Conservation (phyloP, 2,113 vertebrate species). For the Trochalopteron elliotii region DNA sequence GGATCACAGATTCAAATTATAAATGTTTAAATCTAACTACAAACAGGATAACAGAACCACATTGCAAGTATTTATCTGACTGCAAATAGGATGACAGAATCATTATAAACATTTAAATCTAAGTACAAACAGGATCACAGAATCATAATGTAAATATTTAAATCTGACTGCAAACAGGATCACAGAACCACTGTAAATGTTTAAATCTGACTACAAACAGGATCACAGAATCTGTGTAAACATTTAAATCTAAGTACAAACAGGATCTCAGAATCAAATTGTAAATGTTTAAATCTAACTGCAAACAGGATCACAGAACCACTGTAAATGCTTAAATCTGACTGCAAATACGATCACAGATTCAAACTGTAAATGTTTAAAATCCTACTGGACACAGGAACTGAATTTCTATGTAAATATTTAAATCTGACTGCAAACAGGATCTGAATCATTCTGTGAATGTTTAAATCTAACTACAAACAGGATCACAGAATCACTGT, state of each 20-base stretch:
- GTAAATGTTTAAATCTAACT: rapidly evolving
- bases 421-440: background rate
- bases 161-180: background rate
- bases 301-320: background rate
- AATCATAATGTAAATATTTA: rapidly evolving
- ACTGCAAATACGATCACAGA: background rate
- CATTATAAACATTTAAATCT: background rate
- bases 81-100: background rate
- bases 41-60: background rate
- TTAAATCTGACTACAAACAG: background rate
- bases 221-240: background rate
- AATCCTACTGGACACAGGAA: background rate
- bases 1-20: no score
- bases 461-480: background rate
- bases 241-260: background rate
- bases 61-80: rapidly evolving
- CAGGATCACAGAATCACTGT: no score
- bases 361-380: no score
- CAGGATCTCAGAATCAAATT: background rate
- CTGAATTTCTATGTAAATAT: rapidly evolving
- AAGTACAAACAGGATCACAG: background rate
- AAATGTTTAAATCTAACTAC: background rate
- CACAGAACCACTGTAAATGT: background rate
- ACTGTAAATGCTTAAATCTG: background rate
- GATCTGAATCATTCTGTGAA: background rate